Conservation (phyloP, 1,140 invertebrate genomes). For the Mycetomoellerius zeteki region DNA sequence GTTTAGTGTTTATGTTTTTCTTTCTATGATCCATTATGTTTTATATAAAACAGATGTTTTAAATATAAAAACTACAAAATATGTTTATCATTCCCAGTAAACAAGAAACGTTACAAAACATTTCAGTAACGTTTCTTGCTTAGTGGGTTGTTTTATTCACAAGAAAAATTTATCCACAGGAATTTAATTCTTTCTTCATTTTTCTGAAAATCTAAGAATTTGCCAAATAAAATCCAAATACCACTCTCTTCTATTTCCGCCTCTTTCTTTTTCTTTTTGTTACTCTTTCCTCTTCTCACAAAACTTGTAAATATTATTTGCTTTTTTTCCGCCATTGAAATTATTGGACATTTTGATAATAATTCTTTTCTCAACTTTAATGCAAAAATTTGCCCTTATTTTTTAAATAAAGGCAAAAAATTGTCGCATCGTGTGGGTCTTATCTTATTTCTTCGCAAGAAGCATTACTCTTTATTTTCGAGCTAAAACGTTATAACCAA, state of each 20-base stretch:
- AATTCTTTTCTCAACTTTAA: neutral
- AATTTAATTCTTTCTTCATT: conserved; percentile 6
- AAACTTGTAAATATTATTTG: conserved; percentile 13
- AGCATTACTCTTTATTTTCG: conserved; percentile 42
- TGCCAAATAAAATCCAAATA: neutral
- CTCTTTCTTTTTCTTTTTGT: neutral
- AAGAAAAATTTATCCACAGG: neutral
- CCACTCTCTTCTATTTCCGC: neutral
- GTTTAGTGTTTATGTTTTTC: neutral
- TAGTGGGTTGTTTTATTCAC: neutral
- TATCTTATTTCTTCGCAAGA: neutral
- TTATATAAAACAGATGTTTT: neutral
- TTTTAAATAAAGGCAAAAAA: neutral
- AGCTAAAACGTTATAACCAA: conserved; percentile 3
- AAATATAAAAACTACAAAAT: neutral
- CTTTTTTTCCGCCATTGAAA: neutral
- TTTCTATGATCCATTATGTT: neutral
- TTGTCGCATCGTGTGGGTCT: neutral
- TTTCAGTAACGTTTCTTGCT: no score
- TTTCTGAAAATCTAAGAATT: conserved; percentile 13
- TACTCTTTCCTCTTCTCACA: neutral
- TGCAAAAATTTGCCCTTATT: neutral
- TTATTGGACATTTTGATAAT: conserved; percentile 22
- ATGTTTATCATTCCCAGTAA: neutral
- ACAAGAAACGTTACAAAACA: no score